phyloP scores from a whole-genome alignment of 1,140 invertebrate genomes.

The Eupristina koningsbergeri region DNA sequence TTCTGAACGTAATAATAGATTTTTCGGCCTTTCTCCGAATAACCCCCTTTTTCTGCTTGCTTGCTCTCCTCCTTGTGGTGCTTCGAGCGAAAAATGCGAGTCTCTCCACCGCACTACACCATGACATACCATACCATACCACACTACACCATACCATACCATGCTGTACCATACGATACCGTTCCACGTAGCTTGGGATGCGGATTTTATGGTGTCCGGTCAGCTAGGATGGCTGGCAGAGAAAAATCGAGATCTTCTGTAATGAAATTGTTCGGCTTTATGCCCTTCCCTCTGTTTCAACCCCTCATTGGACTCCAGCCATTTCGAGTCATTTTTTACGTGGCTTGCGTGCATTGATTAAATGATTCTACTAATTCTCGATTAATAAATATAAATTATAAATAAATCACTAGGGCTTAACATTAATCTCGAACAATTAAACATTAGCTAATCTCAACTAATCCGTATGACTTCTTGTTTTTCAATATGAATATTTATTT shows the following conservation, averaged over 20 bases:
- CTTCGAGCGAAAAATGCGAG: constrained; percentile 13
- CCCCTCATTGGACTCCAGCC: too few relatives aligned
- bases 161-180: too few relatives aligned
- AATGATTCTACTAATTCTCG: background rate
- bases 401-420: background rate
- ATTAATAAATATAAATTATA: background rate
- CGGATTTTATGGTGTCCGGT: background rate
- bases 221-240: background rate
- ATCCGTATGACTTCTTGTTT: too few relatives aligned
- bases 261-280: background rate
- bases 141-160: too few relatives aligned
- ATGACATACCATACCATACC: too few relatives aligned
- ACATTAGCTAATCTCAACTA: background rate
- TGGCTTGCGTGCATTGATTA: background rate
- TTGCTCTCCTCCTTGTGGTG: background rate
- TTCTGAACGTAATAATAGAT: constrained; percentile 52
- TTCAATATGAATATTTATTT: too few relatives aligned
- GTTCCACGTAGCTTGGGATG: too few relatives aligned
- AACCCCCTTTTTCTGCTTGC: constrained; percentile 41
- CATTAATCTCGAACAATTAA: background rate
- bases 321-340: background rate
- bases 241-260: background rate
- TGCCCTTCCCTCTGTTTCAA: background rate
- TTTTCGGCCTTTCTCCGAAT: constrained; percentile 53
- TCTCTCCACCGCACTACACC: background rate